phyloP scores from a whole-genome alignment of 1,140 invertebrate species.

The Rhopalosiphum padi region DNA sequence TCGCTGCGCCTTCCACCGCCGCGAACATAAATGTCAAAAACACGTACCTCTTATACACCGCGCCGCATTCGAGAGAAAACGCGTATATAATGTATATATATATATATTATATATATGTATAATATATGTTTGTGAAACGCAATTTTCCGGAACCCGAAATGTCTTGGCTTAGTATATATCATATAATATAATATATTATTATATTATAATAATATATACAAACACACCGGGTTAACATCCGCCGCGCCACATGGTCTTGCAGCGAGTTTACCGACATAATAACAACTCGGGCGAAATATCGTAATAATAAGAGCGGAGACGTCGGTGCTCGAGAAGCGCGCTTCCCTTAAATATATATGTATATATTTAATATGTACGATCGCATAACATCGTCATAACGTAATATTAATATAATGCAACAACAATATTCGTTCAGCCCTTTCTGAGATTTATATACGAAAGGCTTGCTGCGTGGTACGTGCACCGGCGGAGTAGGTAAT shows the following conservation, averaged over 20 bases:
- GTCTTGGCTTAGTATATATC: conserved; percentile 32
- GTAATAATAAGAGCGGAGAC: not conserved
- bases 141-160: conserved; percentile 51
- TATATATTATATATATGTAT: not conserved
- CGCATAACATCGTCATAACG: not conserved
- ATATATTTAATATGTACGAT: not conserved
- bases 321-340: not conserved
- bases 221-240: conserved; percentile 22
- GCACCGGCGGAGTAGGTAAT: not conserved
- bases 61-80: not conserved
- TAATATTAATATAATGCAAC: conserved; percentile 5
- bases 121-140: conserved; percentile 38
- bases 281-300: conserved; percentile 27
- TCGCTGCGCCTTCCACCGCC: not conserved
- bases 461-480: not conserved
- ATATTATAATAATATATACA: conserved; percentile 30
- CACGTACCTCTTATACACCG: conserved; percentile 32
- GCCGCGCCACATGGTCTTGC: not conserved
- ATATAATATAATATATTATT: conserved; percentile 14
- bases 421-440: not conserved
- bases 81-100: too few relatives aligned
- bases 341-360: not conserved
- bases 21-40: conserved; percentile 50
- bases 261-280: conserved; percentile 26
- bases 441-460: conserved; percentile 6